Base-by-base conservation (phyloP, 1,140 invertebrate genomes). In the Chrysomallon squamiferum region DNA sequence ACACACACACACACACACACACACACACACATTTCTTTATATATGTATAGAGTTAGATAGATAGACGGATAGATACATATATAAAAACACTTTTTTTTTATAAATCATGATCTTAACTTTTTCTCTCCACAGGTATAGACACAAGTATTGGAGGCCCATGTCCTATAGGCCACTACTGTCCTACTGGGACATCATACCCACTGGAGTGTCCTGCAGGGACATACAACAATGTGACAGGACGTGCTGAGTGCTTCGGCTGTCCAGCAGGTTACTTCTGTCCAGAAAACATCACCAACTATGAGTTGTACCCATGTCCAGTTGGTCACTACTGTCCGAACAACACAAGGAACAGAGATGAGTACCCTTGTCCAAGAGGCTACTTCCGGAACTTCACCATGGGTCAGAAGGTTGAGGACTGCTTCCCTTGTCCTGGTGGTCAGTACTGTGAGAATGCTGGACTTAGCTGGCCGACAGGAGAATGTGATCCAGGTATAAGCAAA, bases 241-340 rank as follows among this genome's bases (percentile, higher is more conserved):
- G 77, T 27, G 66, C 68, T 2, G 66, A 69, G 7, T 84, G 82
- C 58, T 75, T 74, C 54, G 25, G 38, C 7, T 84, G 82, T 68
- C 78, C 78, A 9, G 60, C 76, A 0, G 70, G 79, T 13, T 82
- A 78, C 66, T 84, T 69, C 71, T 84, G 82, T 73, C 76, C 77
- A 30, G 77, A 76, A 22, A 82, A 82, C 65, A 80, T 73, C 50
- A 80, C 79, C 18, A 66, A 69, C 9, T 84, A 76, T 57, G 72
- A 77, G 47, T 52, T 60, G 27, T 80, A 72, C 68, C 79, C 79
- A 0, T 84, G 81, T 59, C 81, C 78, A 9, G 58, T 60, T 18
- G 82, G 82, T 9, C 65, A 83, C 63, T 83, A 78, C 54, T 84
- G 82, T 65, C 79, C 79, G 5, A 71, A 73, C 50, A 81, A 80